phyloP scores from a whole-genome alignment of 2,113 vertebrate genomes.

The Rhagologus leucostigma region DNA sequence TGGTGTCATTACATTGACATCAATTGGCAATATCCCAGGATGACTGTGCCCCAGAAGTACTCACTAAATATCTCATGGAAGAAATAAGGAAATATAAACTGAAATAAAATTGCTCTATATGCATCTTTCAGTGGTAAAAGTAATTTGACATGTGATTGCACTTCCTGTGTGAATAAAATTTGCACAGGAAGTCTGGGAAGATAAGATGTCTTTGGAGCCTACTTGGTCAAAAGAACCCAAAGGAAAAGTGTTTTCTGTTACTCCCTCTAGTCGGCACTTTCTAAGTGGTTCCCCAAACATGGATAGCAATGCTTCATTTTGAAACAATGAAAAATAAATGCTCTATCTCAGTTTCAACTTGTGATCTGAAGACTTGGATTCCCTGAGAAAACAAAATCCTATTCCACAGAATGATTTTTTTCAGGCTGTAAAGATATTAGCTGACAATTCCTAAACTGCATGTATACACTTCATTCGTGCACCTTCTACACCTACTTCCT shows the following conservation, averaged over 20 bases:
- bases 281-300: neutral
- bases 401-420: neutral
- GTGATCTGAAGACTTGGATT: neutral
- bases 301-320: neutral
- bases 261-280: neutral
- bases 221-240: neutral
- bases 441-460: neutral
- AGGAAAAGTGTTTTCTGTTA: neutral
- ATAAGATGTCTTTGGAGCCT: neutral
- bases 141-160: neutral
- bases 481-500: neutral
- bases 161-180: neutral
- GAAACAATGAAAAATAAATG: neutral
- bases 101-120: neutral
- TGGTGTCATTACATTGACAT: neutral
- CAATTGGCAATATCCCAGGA: neutral
- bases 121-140: neutral
- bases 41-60: neutral
- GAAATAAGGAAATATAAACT: neutral
- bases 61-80: neutral
- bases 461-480: neutral
- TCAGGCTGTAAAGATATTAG: neutral
- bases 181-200: neutral
- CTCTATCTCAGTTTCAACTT: neutral
- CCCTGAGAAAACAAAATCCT: neutral